Evolutionary conservation across 2,113 vertebrate species (phyloP).

Genomic region (Dicentrarchus labrax): DNA sequence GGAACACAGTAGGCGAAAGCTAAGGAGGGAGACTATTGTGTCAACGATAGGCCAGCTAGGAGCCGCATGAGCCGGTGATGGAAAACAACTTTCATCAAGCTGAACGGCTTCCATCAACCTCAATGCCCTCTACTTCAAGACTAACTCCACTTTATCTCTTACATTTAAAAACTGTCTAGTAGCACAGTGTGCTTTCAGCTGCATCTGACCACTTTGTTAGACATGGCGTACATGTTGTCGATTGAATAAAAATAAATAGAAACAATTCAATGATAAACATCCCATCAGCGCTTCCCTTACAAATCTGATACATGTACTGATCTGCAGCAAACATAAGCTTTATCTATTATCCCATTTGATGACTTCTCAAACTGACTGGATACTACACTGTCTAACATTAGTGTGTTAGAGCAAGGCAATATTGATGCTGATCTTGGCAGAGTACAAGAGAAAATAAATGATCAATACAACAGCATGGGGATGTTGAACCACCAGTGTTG

Average conservation of each 20-base stretch:
- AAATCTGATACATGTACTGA: background rate
- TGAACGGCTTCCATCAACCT: background rate
- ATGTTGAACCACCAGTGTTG: background rate
- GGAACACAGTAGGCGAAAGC: background rate
- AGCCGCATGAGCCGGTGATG: background rate
- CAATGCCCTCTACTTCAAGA: background rate
- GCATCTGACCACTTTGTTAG: background rate
- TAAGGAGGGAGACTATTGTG: background rate
- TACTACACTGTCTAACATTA: background rate
- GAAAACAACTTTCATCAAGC: slow-evolving; percentile 4
- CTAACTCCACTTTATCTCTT: background rate
- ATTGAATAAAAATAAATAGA: background rate
- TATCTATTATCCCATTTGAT: background rate
- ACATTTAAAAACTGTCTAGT: background rate
- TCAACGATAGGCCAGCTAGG: background rate
- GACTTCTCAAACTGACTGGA: background rate
- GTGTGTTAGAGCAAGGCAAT: background rate
- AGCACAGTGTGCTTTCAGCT: background rate
- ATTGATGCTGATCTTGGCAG: slow-evolving; percentile 34
- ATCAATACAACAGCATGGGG: slow-evolving; percentile 27
- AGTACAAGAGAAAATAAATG: slow-evolving; percentile 43
- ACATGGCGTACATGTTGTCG: background rate
- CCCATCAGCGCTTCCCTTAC: background rate
- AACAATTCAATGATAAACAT: background rate
- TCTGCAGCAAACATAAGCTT: background rate